Base-by-base conservation (phyloP, 2,888 invertebrate species). In the Emmelina monodactyla region DNA sequence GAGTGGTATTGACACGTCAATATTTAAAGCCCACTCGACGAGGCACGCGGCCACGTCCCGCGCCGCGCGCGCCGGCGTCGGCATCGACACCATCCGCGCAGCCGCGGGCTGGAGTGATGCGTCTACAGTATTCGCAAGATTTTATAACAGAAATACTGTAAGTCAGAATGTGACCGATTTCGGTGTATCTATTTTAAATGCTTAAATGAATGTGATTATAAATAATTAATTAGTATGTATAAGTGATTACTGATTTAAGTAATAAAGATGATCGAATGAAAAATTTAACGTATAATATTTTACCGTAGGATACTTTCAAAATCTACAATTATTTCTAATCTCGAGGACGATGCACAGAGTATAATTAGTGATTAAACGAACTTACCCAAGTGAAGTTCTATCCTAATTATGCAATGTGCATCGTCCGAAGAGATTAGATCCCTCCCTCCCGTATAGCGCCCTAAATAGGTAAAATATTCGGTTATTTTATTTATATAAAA, bases 1-100 rank as follows among this genome's bases (percentile, higher is more conserved):
- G 7, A 37, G 42, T n/a, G 50, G 49, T 11, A 39, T 50, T 12
- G 41, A 50, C 37, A 39, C 28, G n/a, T 19, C 31, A 1, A 34
- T 16, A n/a, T 51, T 50, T 35, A 40, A 32, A 14, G 37, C 45
- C 10, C 49, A 50, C 28, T 31, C 31, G 25, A 35, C 35, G 5
- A 22, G 35, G 2, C 35, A 35, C 13, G 35, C 34, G 15, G 13
- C 16, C 16, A 25, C 25, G 6, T 25, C 25, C 3, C n/a, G n/a
- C 3, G 25, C 25, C 3, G 4, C 4, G n/a, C 3, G 6, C 6
- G 6, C n/a, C 11, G 25, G 25, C 3, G 25, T 25, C 25, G 3
- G n/a, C 11, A 25, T 25, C n/a, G 25, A 10, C 4, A 4, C 11
- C 3, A 25, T 25, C 9, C 9, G 25, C 9, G n/a, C n/a, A 3